Base-by-base conservation (phyloP, 2,888 invertebrate species). In the Apotomis betuletana region DNA sequence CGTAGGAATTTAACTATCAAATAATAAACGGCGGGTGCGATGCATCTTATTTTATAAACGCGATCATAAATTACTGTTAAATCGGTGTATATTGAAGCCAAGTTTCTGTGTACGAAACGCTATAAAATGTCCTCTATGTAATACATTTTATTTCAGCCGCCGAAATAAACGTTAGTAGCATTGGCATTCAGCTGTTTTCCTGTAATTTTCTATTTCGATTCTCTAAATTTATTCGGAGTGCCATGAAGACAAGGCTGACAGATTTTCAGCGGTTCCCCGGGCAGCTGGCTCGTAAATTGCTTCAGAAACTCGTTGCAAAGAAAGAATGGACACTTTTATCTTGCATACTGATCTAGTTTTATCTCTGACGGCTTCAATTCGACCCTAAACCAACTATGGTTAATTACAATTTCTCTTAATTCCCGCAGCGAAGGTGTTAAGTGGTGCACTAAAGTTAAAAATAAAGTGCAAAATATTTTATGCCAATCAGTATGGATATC, bases 141-240 rank as follows among this genome's bases (percentile, higher is more conserved):
- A 75, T 77, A 75, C 78, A 78, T 79, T 83, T 84, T 83, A 83
- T 83, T 84, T 79, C 80, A 81, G 83, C 77, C 80, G 81, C 87
- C 78, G 79, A 87, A 89, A 90, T 90, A 88, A 83, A 85, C 77
- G 82, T 85, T 62, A 55, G 67, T 90, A 89, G 89, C 90, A 91
- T 91, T 90, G 90, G 90, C 89, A 91, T 92, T 91, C 90, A 88
- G 83, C 86, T 85, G 86, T 87, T 87, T 86, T 83, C 85, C 87
- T 85, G 84, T 81, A 80, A 83, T 87, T 88, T 89, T 90, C 87
- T 90, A 90, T 90, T 90, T 91, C 85, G 83, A 83, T 83, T 85
- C 79, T 82, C 86, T 84, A 86, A 87, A 89, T 87, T 86, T 89
- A 90, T 83, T 81, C 75, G 75, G 77, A 82, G 81, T 83, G 83